A percentile compares a stretch with the other conserved stretches of the same genome.
Conservation (phyloP, 2,113 vertebrate genomes). For the Marmota monax region DNA sequence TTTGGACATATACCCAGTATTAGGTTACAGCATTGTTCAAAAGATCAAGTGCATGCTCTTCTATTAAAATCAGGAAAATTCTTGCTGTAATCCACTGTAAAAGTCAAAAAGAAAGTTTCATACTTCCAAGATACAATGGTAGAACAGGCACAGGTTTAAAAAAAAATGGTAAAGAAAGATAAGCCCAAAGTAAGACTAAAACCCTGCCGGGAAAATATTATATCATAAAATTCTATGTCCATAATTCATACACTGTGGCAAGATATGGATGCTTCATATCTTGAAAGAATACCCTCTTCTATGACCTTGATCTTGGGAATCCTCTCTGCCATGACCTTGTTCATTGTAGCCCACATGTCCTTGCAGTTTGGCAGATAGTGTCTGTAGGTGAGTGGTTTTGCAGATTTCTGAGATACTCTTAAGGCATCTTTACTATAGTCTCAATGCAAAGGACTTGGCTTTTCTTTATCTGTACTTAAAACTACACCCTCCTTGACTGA, state of each 20-base stretch:
- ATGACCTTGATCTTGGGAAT: too few species aligned
- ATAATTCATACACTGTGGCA: background rate
- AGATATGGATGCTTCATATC: background rate
- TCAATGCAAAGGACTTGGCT: background rate
- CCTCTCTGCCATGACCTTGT: background rate
- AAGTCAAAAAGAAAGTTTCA: background rate
- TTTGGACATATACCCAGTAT: background rate
- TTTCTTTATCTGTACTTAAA: background rate
- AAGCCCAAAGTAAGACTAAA: background rate
- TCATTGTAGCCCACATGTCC: background rate
- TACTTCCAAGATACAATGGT: background rate
- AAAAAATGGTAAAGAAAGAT: too few species aligned
- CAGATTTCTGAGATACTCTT: background rate
- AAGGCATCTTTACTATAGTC: background rate
- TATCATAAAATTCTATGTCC: background rate
- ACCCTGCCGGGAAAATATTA: too few species aligned
- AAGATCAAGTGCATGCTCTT: background rate
- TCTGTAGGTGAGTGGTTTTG: background rate
- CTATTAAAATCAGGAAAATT: background rate
- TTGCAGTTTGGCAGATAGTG: background rate
- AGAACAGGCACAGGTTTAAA: background rate
- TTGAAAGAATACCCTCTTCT: too few species aligned
- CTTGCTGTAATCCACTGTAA: background rate
- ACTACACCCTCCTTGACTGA: background rate
- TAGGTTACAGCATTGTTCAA: background rate